Evolutionary conservation across 2,113 vertebrate genomes (phyloP), one percentile per base, ranked within the genome.

Genomic region (Prunella fulvescens): DNA sequence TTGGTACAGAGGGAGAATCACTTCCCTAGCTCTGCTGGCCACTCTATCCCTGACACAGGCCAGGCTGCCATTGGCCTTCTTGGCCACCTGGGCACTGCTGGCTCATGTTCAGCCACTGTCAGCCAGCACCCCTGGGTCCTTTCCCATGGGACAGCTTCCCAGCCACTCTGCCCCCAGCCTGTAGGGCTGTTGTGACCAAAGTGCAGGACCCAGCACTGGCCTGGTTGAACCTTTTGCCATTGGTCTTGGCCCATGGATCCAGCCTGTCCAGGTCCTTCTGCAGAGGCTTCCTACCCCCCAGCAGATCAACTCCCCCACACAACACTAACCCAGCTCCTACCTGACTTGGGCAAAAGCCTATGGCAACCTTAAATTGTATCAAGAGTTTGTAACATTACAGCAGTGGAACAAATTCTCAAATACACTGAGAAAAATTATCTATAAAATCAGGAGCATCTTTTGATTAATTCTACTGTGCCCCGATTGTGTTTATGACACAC

Each of bases 141-240:
- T 77, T 51, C 15, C 44, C 37, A 26, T 3, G 39, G 44, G 7
- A 42, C 26, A 51, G 9, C 22, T 51, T 60, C 60, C 18, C 45
- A 39, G 39, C 1, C 39, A n/a, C 45, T 69, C 45, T 78, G 14
- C 5, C 14, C 11, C 53, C 26, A 53, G 45, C 22, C 72, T 39
- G 54, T 8, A 23, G 54, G 33, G 39, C 10, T 69, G 23, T 44
- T 60, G 22, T 60, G 33, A 33, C 26, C 37, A 1, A 60, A 37
- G 26, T 7, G 9, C 18, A 77, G 45, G 39, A 45, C 39, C 6
- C 1, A 0, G 18, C 37, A 19, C 1, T 76, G 33, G 33, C 26
- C 37, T 44, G 33, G 39, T 7, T 26, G 33, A 51, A 22, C 10
- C 8, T 78, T 18, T 9, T 19, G 10, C 14, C 14, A 4, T 4